A percentile compares a stretch with the other conserved stretches of the same genome.
These are phyloP conservation scores for Coendou prehensilis DNA, from an alignment of 2,797 vertebrate genomes.

Conservation along the genomic window DNA sequence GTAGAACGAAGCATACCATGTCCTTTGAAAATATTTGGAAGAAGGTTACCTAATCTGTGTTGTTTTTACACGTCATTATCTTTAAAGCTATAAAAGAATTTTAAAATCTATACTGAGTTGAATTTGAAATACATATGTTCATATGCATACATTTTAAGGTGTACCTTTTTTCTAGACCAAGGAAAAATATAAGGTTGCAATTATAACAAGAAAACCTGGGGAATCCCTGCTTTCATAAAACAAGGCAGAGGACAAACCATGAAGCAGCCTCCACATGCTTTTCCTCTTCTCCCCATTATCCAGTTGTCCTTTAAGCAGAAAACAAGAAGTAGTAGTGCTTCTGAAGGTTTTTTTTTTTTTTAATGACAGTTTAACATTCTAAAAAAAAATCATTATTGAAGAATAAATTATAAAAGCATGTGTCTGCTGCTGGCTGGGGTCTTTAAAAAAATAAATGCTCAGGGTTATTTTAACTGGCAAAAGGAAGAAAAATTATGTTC, in stretches of 20 bases:
- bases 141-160: background rate
- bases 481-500: constrained; percentile 65
- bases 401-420: constrained; percentile 69
- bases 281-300: background rate
- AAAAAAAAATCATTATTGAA: constrained; percentile 70
- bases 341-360: constrained; percentile 34
- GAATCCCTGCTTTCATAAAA: constrained; percentile 39
- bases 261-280: background rate
- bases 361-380: constrained; percentile 63
- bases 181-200: background rate
- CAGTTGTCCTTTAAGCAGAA: constrained; percentile 45
- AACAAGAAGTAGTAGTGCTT: constrained; percentile 33
- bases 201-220: background rate
- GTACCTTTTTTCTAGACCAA: background rate
- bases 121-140: background rate
- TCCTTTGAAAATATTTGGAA: constrained; percentile 47
- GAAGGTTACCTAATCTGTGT: background rate
- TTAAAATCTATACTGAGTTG: background rate
- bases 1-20: background rate
- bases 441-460: constrained; percentile 75
- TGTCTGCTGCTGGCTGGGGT: constrained; percentile 71
- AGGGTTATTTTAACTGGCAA: constrained; percentile 79
- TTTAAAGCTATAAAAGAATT: constrained; percentile 8
- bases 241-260: constrained; percentile 20
- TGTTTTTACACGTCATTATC: background rate